A percentile compares a stretch with the other conserved stretches of the same genome.
phyloP scores from a whole-genome alignment of 2,797 vertebrate species.

The Smutsia gigantea region DNA sequence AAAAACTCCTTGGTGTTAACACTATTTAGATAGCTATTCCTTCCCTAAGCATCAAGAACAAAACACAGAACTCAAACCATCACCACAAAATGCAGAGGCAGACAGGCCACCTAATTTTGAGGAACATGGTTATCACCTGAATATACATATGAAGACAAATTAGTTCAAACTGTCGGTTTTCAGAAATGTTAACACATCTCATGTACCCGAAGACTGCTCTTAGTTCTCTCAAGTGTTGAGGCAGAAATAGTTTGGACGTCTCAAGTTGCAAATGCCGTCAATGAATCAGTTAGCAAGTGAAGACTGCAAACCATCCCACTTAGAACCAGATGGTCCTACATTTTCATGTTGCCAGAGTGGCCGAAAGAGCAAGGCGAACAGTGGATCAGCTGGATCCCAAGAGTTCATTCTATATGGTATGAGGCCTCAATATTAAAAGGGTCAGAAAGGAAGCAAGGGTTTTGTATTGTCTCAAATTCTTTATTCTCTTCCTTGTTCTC shows the following conservation, averaged over 20 bases:
- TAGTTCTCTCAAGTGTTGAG: background rate
- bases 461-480: slow-evolving; percentile 40
- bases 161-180: background rate
- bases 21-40: slow-evolving; percentile 2
- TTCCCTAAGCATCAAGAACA: background rate
- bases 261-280: background rate
- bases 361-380: slow-evolving; percentile 7
- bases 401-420: slow-evolving; percentile 4
- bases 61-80: background rate
- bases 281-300: background rate
- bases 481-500: slow-evolving; percentile 59
- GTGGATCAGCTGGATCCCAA: background rate
- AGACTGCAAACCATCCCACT: background rate
- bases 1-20: background rate
- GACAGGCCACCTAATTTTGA: background rate
- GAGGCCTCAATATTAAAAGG: slow-evolving; percentile 5
- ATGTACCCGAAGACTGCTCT: background rate
- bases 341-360: slow-evolving; percentile 22
- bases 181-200: background rate
- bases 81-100: slow-evolving; percentile 4
- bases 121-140: background rate
- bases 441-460: slow-evolving; percentile 53
- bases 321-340: background rate
- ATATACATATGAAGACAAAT: background rate
- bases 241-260: background rate